These are phyloP conservation scores for Psylliodes chrysocephalus DNA, from an alignment of 2,888 invertebrate species.

Conservation along the genomic window DNA sequence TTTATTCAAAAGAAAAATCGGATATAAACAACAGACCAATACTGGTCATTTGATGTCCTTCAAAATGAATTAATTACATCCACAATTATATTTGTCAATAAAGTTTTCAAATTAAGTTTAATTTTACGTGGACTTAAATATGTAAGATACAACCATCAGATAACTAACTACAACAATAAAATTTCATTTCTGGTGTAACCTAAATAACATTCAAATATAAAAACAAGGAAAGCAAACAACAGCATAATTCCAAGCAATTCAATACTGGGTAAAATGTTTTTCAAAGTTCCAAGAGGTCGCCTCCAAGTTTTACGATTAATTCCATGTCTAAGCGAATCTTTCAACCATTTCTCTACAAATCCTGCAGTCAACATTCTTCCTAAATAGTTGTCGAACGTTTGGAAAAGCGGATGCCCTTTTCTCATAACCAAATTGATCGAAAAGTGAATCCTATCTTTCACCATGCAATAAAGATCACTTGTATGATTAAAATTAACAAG, in stretches of 20 bases:
- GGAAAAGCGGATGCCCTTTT: slow-evolving; percentile 31
- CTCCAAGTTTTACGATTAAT: not conserved
- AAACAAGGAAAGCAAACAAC: slow-evolving; percentile 10
- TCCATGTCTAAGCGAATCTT: slow-evolving; percentile 6
- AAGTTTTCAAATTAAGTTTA: no score
- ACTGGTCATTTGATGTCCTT: no score
- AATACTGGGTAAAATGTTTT: slow-evolving; percentile 2
- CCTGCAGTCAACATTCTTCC: slow-evolving; percentile 25
- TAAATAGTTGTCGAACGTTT: slow-evolving; percentile 20
- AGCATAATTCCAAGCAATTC: slow-evolving; percentile 9
- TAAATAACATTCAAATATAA: slow-evolving; percentile 12
- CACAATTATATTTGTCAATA: no score
- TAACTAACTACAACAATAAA: no score
- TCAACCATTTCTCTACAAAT: slow-evolving; percentile 32
- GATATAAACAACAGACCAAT: no score
- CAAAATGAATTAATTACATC: no score
- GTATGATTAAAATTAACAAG: slow-evolving; percentile 8
- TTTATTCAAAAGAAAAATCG: no score
- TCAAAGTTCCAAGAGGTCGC: not conserved
- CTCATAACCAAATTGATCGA: slow-evolving; percentile 32
- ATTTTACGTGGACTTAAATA: no score
- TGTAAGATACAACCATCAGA: no score
- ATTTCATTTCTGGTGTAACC: no score
- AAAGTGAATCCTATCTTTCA: slow-evolving; percentile 15
- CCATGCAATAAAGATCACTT: slow-evolving; percentile 22